These are phyloP conservation scores for Acholoe squamosa DNA, from an alignment of 2,888 invertebrate genomes.

Conservation along the genomic window DNA sequence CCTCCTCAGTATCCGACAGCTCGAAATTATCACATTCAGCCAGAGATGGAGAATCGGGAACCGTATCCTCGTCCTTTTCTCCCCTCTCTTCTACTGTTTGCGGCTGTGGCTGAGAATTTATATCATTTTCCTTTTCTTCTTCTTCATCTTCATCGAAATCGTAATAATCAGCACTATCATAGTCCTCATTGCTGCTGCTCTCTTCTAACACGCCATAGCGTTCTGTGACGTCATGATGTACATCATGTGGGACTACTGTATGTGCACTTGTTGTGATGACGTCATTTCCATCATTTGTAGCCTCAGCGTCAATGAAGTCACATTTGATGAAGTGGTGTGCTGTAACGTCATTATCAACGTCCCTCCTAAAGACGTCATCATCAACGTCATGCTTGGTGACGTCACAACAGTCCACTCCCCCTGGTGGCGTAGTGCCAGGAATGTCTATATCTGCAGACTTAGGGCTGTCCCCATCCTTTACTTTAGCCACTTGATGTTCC, in stretches of 20 bases:
- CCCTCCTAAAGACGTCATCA: no score
- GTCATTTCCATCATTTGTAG: neutral
- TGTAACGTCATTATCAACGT: no score
- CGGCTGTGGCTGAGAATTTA: no score
- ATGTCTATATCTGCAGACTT: no score
- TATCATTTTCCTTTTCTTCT: neutral
- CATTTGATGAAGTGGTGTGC: neutral
- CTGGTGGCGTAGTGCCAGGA: no score
- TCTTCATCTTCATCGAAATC: conserved; percentile 17
- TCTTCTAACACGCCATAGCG: no score
- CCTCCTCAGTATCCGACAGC: conserved; percentile 15
- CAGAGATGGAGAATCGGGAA: neutral
- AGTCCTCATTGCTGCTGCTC: conserved; percentile 15
- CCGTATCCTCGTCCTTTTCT: neutral
- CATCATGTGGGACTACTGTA: neutral
- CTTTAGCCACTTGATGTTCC: no score
- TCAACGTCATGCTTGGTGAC: no score
- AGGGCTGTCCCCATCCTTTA: no score
- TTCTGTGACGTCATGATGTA: neutral
- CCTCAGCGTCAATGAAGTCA: neutral
- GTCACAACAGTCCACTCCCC: no score
- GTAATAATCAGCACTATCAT: conserved; percentile 32
- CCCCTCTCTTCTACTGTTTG: no score
- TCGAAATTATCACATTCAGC: neutral
- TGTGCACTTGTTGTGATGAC: neutral